phyloP scores from a whole-genome alignment of 1,140 invertebrate genomes.

The Glossosoma conforme region DNA sequence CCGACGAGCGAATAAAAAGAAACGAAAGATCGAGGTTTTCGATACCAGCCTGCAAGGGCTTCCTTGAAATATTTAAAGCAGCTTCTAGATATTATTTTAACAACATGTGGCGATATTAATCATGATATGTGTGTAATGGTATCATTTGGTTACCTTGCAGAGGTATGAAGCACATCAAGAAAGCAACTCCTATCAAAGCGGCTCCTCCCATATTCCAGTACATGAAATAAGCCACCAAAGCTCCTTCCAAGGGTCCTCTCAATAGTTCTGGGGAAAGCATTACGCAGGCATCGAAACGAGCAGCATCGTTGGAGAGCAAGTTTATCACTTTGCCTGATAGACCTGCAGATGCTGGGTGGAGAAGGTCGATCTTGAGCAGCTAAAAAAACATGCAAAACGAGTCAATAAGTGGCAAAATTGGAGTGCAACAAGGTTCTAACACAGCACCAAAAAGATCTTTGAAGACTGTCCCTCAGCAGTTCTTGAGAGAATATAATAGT shows the following conservation, averaged over 20 bases:
- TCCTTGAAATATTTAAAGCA: too few species aligned
- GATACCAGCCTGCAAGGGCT: too few species aligned
- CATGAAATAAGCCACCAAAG: constrained; percentile 70
- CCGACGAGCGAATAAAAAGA: too few species aligned
- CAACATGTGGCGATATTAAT: too few species aligned
- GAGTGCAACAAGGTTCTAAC: too few species aligned
- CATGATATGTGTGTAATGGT: neutral
- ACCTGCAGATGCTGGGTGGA: constrained; percentile 58
- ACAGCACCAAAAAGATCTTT: too few species aligned
- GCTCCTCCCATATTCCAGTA: constrained; percentile 67
- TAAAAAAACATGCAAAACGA: constrained; percentile 25
- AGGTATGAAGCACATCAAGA: constrained; percentile 78
- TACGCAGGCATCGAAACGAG: constrained; percentile 62
- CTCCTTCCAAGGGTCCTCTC: constrained; percentile 71
- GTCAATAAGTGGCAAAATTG: too few species aligned
- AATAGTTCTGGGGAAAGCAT: constrained; percentile 65
- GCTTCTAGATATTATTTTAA: too few species aligned
- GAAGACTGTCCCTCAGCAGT: too few species aligned
- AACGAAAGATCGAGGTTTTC: too few species aligned
- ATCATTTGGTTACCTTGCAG: constrained; percentile 59
- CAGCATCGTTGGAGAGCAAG: constrained; percentile 80
- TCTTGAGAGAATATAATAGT: too few species aligned
- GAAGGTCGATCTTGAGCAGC: constrained; percentile 46
- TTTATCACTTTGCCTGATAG: constrained; percentile 84
- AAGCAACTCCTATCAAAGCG: constrained; percentile 69